Conservation (phyloP, 2,113 vertebrate species). For the Coturnix japonica region DNA sequence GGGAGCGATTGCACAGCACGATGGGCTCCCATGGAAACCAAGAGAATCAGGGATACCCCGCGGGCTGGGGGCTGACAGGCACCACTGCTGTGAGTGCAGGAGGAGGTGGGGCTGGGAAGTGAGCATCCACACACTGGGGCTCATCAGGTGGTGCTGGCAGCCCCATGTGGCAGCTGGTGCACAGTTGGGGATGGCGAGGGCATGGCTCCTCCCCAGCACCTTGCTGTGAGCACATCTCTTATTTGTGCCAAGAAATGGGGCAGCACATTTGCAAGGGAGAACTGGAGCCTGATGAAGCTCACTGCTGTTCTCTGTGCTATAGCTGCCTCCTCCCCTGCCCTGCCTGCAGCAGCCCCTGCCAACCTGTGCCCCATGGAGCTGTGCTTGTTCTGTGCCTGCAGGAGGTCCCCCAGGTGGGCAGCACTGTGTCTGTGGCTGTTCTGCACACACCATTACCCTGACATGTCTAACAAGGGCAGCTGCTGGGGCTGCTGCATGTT, state of each 20-base stretch:
- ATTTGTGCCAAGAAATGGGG: neutral
- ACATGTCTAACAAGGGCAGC: neutral
- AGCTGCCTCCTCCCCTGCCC: neutral
- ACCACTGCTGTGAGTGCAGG: neutral
- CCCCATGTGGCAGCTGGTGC: neutral
- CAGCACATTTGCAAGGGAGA: fast-evolving
- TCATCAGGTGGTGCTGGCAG: neutral
- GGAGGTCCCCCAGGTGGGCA: neutral
- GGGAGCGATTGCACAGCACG: fast-evolving
- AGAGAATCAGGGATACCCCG: neutral
- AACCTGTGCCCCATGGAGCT: neutral
- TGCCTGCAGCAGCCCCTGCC: neutral
- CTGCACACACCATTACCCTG: neutral
- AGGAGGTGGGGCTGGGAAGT: neutral
- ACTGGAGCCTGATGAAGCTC: neutral
- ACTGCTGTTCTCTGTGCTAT: neutral
- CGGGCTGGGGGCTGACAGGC: neutral
- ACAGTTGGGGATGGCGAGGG: neutral
- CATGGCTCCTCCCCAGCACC: neutral
- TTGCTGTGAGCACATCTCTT: neutral
- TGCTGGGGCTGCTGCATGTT: fast-evolving
- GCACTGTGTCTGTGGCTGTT: neutral
- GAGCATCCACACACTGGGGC: neutral
- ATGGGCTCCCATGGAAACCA: neutral
- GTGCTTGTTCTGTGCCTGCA: neutral